Conservation (phyloP, 2,113 vertebrate genomes). For the Tetrao urogallus region DNA sequence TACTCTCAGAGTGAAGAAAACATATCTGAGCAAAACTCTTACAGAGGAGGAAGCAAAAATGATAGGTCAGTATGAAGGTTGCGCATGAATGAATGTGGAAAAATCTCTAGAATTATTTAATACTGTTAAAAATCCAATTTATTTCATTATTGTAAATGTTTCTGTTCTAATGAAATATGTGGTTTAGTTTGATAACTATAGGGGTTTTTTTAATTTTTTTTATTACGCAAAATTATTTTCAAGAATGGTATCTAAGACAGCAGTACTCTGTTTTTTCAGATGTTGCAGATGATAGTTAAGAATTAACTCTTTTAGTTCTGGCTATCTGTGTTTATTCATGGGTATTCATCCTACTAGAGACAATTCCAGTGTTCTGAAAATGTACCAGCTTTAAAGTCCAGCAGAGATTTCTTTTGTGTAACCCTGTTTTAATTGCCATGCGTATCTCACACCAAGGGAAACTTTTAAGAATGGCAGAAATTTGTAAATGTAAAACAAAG, state of each 20-base stretch:
- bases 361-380: neutral
- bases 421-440: neutral
- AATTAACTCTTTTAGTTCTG: constrained; percentile 2
- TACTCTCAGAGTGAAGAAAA: constrained; percentile 98
- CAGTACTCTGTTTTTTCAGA: neutral
- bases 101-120: neutral
- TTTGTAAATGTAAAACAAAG: neutral
- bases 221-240: neutral
- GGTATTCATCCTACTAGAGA: neutral
- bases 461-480: neutral
- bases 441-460: neutral
- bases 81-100: neutral
- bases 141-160: neutral
- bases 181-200: neutral
- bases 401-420: neutral
- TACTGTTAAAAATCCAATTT: neutral
- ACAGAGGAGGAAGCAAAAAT: constrained; percentile 98
- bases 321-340: neutral
- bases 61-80: constrained; percentile 85
- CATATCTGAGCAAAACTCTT: constrained; percentile 97
- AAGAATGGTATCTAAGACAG: neutral
- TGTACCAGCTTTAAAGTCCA: neutral
- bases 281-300: neutral
- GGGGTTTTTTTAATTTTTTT: neutral
- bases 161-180: neutral